A percentile compares a stretch with the other conserved stretches of the same genome.
phyloP scores from a whole-genome alignment of 2,888 invertebrate species.

The Allygus modestus region DNA sequence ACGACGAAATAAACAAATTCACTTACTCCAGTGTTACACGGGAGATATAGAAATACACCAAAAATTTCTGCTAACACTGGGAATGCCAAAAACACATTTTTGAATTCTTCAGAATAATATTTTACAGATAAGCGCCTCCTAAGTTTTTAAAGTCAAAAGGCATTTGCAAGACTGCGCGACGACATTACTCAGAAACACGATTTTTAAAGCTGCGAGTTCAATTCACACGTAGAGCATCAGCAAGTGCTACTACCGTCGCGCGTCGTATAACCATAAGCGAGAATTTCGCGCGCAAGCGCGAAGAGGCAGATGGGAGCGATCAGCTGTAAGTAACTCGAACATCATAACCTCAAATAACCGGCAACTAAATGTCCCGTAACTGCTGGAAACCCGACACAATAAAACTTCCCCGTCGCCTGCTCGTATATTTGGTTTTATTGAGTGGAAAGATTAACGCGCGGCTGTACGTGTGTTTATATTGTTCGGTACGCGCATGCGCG shows the following conservation, averaged over 20 bases:
- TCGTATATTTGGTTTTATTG: constrained; percentile 48
- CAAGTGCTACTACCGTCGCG: neutral
- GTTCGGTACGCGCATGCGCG: constrained; percentile 20
- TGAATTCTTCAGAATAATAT: no score
- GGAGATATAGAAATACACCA: no score
- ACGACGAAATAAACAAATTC: no score
- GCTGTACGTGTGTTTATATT: constrained; percentile 37
- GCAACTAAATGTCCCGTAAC: constrained; percentile 43
- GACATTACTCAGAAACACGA: no score
- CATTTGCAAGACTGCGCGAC: no score
- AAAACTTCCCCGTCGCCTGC: constrained; percentile 44
- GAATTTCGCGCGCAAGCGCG: constrained; percentile 36
- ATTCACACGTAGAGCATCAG: neutral
- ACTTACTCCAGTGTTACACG: no score
- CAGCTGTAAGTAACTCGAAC: constrained; percentile 33
- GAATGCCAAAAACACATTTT: no score
- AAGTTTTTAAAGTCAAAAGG: no score
- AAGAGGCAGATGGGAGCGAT: constrained; percentile 35
- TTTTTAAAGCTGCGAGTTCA: neutral
- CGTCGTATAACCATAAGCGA: neutral
- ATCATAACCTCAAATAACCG: constrained; percentile 46
- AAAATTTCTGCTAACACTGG: no score
- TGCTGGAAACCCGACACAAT: constrained; percentile 39
- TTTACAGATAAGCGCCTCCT: no score
- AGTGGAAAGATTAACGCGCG: constrained; percentile 33